A percentile compares a stretch with the other conserved stretches of the same genome.
phyloP scores from a whole-genome alignment of 2,113 vertebrate genomes.

The Phoenicopterus ruber region DNA sequence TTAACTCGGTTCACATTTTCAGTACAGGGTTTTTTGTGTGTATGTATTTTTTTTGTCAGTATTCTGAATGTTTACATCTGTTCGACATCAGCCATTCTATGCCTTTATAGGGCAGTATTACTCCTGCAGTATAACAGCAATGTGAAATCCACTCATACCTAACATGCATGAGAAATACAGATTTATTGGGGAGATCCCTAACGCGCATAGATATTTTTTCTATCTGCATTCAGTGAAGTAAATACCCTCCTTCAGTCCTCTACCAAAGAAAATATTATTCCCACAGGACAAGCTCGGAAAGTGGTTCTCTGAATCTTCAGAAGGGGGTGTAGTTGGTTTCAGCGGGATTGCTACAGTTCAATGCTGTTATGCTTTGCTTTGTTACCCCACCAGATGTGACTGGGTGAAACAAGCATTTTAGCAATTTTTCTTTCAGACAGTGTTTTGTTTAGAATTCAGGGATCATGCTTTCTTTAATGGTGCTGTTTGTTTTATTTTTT shows the following conservation, averaged over 20 bases:
- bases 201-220: slow-evolving; percentile 62
- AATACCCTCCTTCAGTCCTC: slow-evolving; percentile 78
- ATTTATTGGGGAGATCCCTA: slow-evolving; percentile 49
- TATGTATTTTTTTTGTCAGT: slow-evolving; percentile 67
- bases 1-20: slow-evolving; percentile 63
- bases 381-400: slow-evolving; percentile 71
- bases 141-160: slow-evolving; percentile 72
- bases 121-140: slow-evolving; percentile 73
- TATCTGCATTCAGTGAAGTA: slow-evolving; percentile 65
- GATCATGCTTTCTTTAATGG: slow-evolving; percentile 86
- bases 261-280: slow-evolving; percentile 84
- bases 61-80: slow-evolving; percentile 86
- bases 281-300: slow-evolving; percentile 72
- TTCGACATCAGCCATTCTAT: slow-evolving; percentile 78
- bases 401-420: slow-evolving; percentile 69
- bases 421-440: slow-evolving; percentile 68
- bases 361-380: slow-evolving; percentile 73
- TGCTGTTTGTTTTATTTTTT: slow-evolving; percentile 76
- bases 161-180: slow-evolving; percentile 66
- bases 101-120: slow-evolving; percentile 76
- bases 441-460: slow-evolving; percentile 86
- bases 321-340: slow-evolving; percentile 73
- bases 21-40: slow-evolving; percentile 63
- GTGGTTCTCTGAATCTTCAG: slow-evolving; percentile 75
- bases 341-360: slow-evolving; percentile 60